Percentiles rank a stretch among this genome's conserved stretches.
These are phyloP conservation scores for Formica selysi DNA, from an alignment of 1,140 invertebrate genomes.

Conservation along the genomic window DNA sequence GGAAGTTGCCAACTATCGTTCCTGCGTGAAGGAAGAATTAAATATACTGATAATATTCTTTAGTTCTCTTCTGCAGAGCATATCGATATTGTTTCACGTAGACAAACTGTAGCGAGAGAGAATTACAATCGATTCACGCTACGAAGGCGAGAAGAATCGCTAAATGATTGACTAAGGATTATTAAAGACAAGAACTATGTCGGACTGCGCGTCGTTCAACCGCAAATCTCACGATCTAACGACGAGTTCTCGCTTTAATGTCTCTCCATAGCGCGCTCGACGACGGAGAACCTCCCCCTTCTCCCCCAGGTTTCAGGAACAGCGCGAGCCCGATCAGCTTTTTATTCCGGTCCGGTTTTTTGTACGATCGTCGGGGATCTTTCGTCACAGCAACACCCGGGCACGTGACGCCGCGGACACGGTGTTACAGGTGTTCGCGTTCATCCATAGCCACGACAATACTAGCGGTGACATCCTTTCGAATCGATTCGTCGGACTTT, in stretches of 20 bases:
- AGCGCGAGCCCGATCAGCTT: constrained; percentile 79
- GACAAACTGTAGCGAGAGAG: constrained; percentile 12
- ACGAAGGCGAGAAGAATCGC: background rate
- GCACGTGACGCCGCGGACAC: constrained; percentile 81
- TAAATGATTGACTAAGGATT: constrained; percentile 44
- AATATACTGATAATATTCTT: constrained; percentile 14
- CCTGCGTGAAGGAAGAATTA: background rate
- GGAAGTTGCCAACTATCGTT: background rate
- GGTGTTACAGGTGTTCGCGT: constrained; percentile 82
- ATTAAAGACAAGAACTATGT: constrained; percentile 19
- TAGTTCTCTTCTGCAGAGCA: background rate
- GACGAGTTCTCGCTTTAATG: constrained; percentile 80
- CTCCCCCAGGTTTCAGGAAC: constrained; percentile 77
- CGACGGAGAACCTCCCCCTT: constrained; percentile 66
- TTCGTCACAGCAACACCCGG: constrained; percentile 84
- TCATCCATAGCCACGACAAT: constrained; percentile 64
- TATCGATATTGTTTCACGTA: constrained; percentile 31
- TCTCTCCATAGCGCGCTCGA: constrained; percentile 73
- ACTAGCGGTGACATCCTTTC: constrained; percentile 61
- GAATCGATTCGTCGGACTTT: constrained; percentile 72
- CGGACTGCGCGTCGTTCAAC: constrained; percentile 28
- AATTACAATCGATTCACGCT: constrained; percentile 39
- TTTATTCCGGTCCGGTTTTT: constrained; percentile 69
- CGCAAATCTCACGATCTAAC: constrained; percentile 54
- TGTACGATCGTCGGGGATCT: constrained; percentile 71